phyloP scores from a whole-genome alignment of 2,797 vertebrate species.

The Zenarchopterus dispar region DNA sequence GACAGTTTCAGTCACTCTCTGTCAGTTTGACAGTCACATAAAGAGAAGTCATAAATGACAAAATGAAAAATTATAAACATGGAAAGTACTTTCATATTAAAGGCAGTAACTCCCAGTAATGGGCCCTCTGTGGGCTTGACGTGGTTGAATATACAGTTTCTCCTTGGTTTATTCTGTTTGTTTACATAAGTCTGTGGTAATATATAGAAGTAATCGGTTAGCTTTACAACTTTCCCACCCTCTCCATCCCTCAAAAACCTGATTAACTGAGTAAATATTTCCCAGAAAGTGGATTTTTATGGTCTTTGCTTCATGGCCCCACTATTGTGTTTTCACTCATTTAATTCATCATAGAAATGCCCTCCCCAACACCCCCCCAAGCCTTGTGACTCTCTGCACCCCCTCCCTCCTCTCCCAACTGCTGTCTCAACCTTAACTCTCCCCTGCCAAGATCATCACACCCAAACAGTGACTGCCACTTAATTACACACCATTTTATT shows the following conservation, averaged over 20 bases:
- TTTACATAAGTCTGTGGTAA: not conserved
- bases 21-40: slow-evolving; percentile 54
- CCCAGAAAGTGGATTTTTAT: slow-evolving; percentile 56
- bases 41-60: slow-evolving; percentile 53
- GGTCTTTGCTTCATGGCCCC: slow-evolving; percentile 77
- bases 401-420: slow-evolving; percentile 60
- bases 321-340: slow-evolving; percentile 79
- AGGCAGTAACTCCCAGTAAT: slow-evolving; percentile 27
- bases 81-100: slow-evolving; percentile 35
- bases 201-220: not conserved
- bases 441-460: slow-evolving; percentile 82
- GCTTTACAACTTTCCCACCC: slow-evolving; percentile 41
- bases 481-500: slow-evolving; percentile 93
- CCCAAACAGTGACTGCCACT: slow-evolving; percentile 90
- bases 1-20: slow-evolving; percentile 61
- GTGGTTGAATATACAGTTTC: not conserved
- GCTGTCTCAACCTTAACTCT: slow-evolving; percentile 60
- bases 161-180: not conserved
- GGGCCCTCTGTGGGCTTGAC: not conserved
- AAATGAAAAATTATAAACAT: slow-evolving; percentile 48
- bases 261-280: slow-evolving; percentile 69
- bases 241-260: slow-evolving; percentile 17
- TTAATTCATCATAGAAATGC: slow-evolving; percentile 82
- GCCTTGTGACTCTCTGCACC: slow-evolving; percentile 24
- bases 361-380: slow-evolving; percentile 17